Percentiles rank a stretch among this genome's conserved stretches.
These are phyloP conservation scores for Lomographa bimaculata DNA, from an alignment of 2,888 invertebrate genomes.

Conservation along the genomic window DNA sequence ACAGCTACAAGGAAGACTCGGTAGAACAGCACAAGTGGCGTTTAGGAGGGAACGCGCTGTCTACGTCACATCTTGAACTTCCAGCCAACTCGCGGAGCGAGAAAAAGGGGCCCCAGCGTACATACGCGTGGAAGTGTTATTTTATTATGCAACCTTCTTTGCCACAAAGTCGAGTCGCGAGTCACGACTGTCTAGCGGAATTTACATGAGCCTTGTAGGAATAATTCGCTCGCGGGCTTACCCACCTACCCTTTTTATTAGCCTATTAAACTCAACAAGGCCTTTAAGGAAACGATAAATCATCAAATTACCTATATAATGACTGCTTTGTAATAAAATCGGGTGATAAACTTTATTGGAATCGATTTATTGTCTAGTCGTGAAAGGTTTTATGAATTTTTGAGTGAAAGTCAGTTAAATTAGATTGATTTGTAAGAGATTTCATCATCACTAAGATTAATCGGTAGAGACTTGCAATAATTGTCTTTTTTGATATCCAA, in stretches of 20 bases:
- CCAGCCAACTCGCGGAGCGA: conserved; percentile 24
- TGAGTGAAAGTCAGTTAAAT: conserved; percentile 4
- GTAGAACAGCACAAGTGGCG: conserved; percentile 35
- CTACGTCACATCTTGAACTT: conserved; percentile 34
- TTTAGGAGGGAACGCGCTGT: conserved; percentile 37
- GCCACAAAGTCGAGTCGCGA: no score
- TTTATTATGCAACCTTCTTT: conserved; percentile 40
- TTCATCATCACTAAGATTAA: no score
- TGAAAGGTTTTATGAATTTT: conserved; percentile 21
- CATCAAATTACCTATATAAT: conserved; percentile 48
- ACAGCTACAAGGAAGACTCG: conserved; percentile 27
- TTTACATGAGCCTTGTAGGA: conserved; percentile 37
- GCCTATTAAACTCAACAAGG: conserved; percentile 51
- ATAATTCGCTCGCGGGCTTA: conserved; percentile 25
- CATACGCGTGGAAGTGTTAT: conserved; percentile 34
- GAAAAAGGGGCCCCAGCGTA: conserved; percentile 29
- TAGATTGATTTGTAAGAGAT: conserved; percentile 9
- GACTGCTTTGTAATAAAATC: conserved; percentile 45
- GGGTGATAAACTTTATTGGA: conserved; percentile 40
- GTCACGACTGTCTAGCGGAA: conserved; percentile 35
- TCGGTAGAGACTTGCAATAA: no score
- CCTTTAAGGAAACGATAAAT: conserved; percentile 50
- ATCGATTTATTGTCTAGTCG: conserved; percentile 34
- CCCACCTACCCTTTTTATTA: conserved; percentile 47
- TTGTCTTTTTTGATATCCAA: no score